Conservation (phyloP, 1,140 invertebrate genomes). For the Brachionus asplanchnoidis region DNA sequence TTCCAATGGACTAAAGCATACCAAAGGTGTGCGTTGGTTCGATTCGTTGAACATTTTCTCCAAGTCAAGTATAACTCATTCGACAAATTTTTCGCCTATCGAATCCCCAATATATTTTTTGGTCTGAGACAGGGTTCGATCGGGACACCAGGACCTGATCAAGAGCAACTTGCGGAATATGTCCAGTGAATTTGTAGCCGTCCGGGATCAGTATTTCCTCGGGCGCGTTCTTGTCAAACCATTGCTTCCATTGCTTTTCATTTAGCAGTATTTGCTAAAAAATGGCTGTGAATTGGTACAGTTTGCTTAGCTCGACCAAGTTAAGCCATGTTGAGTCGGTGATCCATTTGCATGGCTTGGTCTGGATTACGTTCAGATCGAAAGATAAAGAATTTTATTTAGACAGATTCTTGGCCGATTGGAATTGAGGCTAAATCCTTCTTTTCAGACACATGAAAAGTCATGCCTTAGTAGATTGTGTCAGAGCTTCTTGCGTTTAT, state of each 20-base stretch:
- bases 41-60: slow-evolving; percentile 75
- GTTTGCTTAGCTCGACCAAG: slow-evolving; percentile 84
- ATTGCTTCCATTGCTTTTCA: slow-evolving; percentile 66
- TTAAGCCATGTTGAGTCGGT: slow-evolving; percentile 93
- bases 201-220: slow-evolving; percentile 85
- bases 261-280: slow-evolving; percentile 65
- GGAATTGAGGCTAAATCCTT: too few relatives aligned
- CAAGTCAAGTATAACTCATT: slow-evolving; percentile 82
- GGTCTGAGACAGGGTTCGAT: slow-evolving; percentile 85
- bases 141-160: slow-evolving; percentile 88
- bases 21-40: too few relatives aligned
- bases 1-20: slow-evolving; percentile 72
- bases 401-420: too few relatives aligned
- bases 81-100: slow-evolving; percentile 79
- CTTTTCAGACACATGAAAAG: too few relatives aligned
- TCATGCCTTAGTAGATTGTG: too few relatives aligned
- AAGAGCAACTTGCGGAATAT: slow-evolving; percentile 81
- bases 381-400: too few relatives aligned
- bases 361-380: too few relatives aligned
- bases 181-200: slow-evolving; percentile 78
- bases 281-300: slow-evolving; percentile 74
- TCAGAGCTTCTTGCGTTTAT: too few relatives aligned
- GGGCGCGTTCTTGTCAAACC: slow-evolving; percentile 90
- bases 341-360: slow-evolving; percentile 91
- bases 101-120: slow-evolving; percentile 84